Conservation (phyloP, 2,113 vertebrate genomes). For the Alosa alosa region DNA sequence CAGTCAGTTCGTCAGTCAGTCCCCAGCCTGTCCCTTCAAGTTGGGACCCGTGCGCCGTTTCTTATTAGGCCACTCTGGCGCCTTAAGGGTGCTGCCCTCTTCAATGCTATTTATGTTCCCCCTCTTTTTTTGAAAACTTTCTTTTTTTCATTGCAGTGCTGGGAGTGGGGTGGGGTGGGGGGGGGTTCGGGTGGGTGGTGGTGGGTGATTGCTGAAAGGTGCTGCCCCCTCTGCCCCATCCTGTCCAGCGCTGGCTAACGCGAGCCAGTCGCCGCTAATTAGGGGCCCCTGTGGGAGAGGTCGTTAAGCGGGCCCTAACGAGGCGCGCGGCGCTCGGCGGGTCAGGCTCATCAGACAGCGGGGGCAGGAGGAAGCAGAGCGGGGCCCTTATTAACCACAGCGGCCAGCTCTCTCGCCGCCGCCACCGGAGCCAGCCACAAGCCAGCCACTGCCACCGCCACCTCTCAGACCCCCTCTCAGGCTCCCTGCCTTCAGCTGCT, state of each 20-base stretch:
- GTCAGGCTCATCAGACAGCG: constrained; percentile 80
- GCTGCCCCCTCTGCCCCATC: constrained; percentile 61
- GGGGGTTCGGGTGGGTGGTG: constrained; percentile 49
- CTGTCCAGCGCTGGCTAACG: constrained; percentile 70
- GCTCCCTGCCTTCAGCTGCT: not conserved
- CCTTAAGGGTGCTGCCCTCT: constrained; percentile 6
- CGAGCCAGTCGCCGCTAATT: constrained; percentile 79
- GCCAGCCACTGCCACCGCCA: constrained; percentile 48
- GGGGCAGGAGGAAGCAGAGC: constrained; percentile 76
- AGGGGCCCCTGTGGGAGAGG: constrained; percentile 77
- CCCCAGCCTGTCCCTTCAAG: not conserved
- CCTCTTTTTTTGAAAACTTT: not conserved
- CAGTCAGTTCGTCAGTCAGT: not conserved
- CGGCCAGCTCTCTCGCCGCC: constrained; percentile 37
- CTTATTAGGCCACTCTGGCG: constrained; percentile 15
- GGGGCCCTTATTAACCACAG: constrained; percentile 78
- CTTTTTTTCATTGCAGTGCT: not conserved
- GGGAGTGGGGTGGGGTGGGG: not conserved
- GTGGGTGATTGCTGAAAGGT: constrained; percentile 38
- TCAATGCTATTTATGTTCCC: constrained; percentile 5
- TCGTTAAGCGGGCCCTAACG: constrained; percentile 79
- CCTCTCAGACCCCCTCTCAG: not conserved
- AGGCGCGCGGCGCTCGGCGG: constrained; percentile 71
- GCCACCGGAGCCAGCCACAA: not conserved
- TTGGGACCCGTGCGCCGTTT: not conserved